These are phyloP conservation scores for Cephus pygmeus DNA, from an alignment of 2,888 invertebrate species.

Conservation along the genomic window DNA sequence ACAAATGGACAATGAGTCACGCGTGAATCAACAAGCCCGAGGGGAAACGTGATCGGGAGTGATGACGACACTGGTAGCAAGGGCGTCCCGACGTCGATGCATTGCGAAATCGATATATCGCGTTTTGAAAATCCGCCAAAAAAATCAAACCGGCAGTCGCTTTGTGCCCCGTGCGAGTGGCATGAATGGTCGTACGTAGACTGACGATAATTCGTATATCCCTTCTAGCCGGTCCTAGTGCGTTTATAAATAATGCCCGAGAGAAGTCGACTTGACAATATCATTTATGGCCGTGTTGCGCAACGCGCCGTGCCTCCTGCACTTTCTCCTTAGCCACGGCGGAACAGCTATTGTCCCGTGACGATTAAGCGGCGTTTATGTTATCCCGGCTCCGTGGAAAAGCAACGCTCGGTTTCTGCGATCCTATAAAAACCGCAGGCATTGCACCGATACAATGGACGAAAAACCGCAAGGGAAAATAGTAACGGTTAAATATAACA, in stretches of 20 bases:
- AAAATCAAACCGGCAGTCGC: not conserved
- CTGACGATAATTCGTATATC: not conserved
- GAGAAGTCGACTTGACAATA: conserved; percentile 50
- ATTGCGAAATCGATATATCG: not conserved
- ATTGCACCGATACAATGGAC: not conserved
- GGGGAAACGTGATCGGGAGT: not conserved
- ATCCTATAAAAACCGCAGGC: not conserved
- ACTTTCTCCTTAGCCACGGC: conserved; percentile 57
- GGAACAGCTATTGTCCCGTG: conserved; percentile 44
- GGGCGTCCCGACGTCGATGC: not conserved
- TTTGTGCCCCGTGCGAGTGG: not conserved
- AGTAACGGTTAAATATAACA: not conserved
- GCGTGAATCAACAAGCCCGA: conserved; percentile 21
- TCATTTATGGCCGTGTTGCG: conserved; percentile 61
- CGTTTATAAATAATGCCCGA: not conserved
- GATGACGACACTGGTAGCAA: not conserved
- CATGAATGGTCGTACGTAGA: not conserved
- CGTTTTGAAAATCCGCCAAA: not conserved
- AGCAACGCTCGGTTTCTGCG: not conserved
- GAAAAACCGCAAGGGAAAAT: not conserved
- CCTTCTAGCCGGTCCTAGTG: not conserved
- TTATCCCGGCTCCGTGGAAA: not conserved
- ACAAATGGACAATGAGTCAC: conserved; percentile 28
- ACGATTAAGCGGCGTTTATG: not conserved
- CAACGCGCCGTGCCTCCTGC: conserved; percentile 54